Evolutionary conservation across 2,797 vertebrate genomes (phyloP).

Genomic region (Denticeps clupeoides): DNA sequence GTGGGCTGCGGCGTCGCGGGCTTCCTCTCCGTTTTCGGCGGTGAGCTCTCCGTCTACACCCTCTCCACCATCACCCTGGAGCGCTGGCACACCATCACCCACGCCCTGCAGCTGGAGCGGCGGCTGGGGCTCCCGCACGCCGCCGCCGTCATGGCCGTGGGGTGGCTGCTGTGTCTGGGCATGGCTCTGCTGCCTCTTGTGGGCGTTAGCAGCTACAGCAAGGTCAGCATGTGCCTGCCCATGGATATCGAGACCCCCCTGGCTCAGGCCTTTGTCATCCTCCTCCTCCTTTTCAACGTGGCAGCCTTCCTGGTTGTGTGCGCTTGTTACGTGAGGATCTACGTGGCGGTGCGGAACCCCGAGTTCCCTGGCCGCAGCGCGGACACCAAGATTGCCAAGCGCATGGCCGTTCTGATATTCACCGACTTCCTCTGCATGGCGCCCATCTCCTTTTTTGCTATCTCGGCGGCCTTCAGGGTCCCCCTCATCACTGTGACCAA

Average conservation of each 20-base stretch:
- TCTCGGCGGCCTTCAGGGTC: constrained; percentile 79
- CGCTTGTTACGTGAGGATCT: constrained; percentile 74
- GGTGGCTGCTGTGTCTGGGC: constrained; percentile 68
- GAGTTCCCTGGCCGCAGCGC: constrained; percentile 62
- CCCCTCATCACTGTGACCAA: constrained; percentile 84
- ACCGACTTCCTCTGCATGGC: constrained; percentile 85
- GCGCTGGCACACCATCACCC: constrained; percentile 80
- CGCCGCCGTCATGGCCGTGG: constrained; percentile 61
- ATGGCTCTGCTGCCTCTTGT: constrained; percentile 67
- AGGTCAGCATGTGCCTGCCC: constrained; percentile 80
- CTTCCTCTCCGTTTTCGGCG: constrained; percentile 77
- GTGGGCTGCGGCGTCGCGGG: constrained; percentile 66
- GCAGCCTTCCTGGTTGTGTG: constrained; percentile 69
- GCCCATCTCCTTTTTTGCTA: constrained; percentile 83
- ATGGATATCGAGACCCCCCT: constrained; percentile 73
- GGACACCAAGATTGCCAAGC: constrained; percentile 76
- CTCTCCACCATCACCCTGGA: constrained; percentile 73
- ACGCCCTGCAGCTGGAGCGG: constrained; percentile 68
- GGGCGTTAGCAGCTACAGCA: constrained; percentile 76
- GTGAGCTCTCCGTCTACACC: constrained; percentile 77
- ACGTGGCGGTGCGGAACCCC: constrained; percentile 69
- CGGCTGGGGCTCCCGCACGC: constrained; percentile 63
- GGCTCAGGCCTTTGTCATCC: constrained; percentile 71
- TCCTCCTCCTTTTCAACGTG: constrained; percentile 70
- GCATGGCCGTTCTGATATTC: constrained; percentile 81